These are phyloP conservation scores for Lithosia quadra DNA, from an alignment of 2,888 invertebrate genomes.

Conservation along the genomic window DNA sequence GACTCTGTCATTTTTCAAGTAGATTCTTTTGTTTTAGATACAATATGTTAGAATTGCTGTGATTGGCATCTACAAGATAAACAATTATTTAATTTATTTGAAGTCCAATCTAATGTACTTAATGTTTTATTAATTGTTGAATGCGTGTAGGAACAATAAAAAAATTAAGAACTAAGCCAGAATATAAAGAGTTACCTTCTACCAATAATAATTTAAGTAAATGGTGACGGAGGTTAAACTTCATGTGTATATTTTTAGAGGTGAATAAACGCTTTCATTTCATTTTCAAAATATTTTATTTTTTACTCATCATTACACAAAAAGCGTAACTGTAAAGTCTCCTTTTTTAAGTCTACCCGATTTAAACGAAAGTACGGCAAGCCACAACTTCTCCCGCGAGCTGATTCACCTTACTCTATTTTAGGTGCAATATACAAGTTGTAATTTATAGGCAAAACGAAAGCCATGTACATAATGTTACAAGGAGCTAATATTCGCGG, in stretches of 20 bases:
- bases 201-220: too few species aligned
- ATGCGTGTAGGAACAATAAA: too few species aligned
- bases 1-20: neutral
- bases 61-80: neutral
- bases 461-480: constrained; percentile 6
- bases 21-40: neutral
- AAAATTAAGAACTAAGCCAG: too few species aligned
- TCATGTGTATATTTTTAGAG: too few species aligned
- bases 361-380: neutral
- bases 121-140: too few species aligned
- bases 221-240: too few species aligned
- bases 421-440: constrained; percentile 1
- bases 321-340: neutral
- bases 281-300: too few species aligned
- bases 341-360: neutral
- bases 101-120: neutral
- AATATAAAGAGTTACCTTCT: neutral
- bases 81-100: neutral
- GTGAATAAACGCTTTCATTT: too few species aligned
- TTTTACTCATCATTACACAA: too few species aligned
- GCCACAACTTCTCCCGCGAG: neutral
- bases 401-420: constrained; percentile 15
- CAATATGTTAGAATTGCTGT: neutral
- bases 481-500: neutral
- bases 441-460: constrained; percentile 8